These are phyloP conservation scores for Apis laboriosa DNA, from an alignment of 1,140 invertebrate species.

Conservation along the genomic window DNA sequence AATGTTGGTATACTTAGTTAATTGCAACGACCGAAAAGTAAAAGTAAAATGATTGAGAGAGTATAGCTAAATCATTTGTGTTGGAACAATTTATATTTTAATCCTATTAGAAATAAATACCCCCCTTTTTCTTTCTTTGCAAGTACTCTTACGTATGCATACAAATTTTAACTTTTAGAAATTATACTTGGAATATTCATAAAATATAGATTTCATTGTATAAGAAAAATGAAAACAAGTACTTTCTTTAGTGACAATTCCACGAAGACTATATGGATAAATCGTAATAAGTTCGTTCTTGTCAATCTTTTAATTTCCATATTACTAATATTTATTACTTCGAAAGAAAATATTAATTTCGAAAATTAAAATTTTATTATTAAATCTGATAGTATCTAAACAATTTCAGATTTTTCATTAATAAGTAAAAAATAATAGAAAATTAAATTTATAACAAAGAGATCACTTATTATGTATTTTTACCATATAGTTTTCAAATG, in stretches of 20 bases:
- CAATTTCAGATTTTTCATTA: too few species aligned
- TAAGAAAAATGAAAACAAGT: neutral
- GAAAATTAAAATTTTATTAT: too few species aligned
- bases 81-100: neutral
- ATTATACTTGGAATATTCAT: neutral
- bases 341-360: too few species aligned
- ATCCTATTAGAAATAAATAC: neutral
- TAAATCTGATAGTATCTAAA: too few species aligned
- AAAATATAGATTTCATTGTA: neutral
- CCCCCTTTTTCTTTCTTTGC: neutral
- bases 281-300: neutral
- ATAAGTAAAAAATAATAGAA: too few species aligned
- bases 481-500: neutral
- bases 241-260: neutral
- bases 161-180: neutral
- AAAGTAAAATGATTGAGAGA: neutral
- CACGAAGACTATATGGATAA: neutral
- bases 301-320: neutral
- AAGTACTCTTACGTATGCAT: neutral
- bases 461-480: neutral
- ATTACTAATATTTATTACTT: too few species aligned
- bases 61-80: neutral
- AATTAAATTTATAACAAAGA: too few species aligned
- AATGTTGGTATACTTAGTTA: neutral
- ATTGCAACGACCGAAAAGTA: neutral